phyloP scores from a whole-genome alignment of 2,113 vertebrate genomes.

The Zosterops pallidus region DNA sequence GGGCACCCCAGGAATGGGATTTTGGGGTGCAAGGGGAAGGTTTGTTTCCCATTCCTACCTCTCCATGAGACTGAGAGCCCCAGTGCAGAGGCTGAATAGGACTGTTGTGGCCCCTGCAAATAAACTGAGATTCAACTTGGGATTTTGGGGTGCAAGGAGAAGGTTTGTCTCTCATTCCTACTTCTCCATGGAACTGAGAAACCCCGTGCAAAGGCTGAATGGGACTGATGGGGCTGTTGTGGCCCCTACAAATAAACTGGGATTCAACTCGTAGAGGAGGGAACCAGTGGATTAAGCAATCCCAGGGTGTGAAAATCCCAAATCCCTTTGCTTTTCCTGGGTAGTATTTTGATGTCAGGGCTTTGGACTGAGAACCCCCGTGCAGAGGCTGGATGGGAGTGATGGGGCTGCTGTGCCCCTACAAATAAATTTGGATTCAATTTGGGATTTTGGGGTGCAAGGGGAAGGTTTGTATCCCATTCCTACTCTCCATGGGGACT shows the following conservation, averaged over 20 bases:
- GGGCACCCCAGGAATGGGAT: neutral
- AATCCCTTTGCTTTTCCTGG: neutral
- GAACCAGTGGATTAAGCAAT: rapidly evolving
- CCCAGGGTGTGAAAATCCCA: neutral
- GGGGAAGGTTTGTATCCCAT: rapidly evolving
- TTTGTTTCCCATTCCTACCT: rapidly evolving
- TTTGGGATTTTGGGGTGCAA: no score
- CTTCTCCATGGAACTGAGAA: rapidly evolving
- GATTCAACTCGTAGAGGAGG: neutral
- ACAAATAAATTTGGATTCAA: no score
- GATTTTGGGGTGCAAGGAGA: neutral
- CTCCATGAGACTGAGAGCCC: rapidly evolving
- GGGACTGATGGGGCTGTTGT: neutral
- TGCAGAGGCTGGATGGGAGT: no score
- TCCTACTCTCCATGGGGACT: rapidly evolving
- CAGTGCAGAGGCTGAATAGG: neutral
- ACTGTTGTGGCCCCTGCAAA: neutral
- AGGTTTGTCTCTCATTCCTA: rapidly evolving
- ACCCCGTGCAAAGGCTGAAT: neutral
- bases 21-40: neutral
- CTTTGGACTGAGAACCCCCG: neutral
- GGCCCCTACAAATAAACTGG: neutral
- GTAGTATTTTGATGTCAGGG: neutral
- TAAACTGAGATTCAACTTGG: neutral
- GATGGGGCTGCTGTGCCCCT: no score